Evolutionary conservation across 2,113 vertebrate genomes (phyloP).

Genomic region (Diadophis punctatus): DNA sequence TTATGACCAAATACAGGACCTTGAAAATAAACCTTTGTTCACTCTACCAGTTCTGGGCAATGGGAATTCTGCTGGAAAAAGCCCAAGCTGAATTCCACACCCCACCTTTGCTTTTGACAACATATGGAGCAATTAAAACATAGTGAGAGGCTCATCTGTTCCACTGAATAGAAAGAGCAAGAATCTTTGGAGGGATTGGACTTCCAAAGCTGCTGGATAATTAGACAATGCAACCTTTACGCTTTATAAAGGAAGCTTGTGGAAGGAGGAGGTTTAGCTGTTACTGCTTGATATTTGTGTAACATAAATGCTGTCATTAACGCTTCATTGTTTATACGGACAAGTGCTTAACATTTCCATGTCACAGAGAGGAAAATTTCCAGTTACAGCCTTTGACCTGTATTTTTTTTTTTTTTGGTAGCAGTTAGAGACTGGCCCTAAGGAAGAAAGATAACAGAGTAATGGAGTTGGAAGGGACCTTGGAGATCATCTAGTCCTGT

Average conservation of each 20-base stretch:
- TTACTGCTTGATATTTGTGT: neutral
- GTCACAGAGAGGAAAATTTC: neutral
- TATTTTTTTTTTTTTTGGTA: neutral
- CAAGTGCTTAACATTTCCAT: neutral
- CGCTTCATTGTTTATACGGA: neutral
- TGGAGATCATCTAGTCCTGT: neutral
- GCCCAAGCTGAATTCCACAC: neutral
- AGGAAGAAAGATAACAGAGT: neutral
- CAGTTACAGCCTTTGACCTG: neutral
- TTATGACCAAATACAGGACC: neutral
- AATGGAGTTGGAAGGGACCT: neutral
- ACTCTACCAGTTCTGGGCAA: neutral
- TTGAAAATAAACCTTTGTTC: neutral
- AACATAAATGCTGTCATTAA: neutral
- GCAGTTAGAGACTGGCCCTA: neutral
- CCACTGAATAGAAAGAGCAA: neutral
- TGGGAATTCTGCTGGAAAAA: neutral
- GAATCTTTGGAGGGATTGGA: neutral
- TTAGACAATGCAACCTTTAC: neutral
- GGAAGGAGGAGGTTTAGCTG: neutral
- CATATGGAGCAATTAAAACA: neutral
- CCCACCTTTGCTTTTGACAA: neutral
- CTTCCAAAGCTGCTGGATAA: neutral
- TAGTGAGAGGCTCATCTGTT: neutral
- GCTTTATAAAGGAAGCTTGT: neutral